Evolutionary conservation across 2,797 vertebrate species (phyloP).

Genomic region (Bovichtus diacanthus): DNA sequence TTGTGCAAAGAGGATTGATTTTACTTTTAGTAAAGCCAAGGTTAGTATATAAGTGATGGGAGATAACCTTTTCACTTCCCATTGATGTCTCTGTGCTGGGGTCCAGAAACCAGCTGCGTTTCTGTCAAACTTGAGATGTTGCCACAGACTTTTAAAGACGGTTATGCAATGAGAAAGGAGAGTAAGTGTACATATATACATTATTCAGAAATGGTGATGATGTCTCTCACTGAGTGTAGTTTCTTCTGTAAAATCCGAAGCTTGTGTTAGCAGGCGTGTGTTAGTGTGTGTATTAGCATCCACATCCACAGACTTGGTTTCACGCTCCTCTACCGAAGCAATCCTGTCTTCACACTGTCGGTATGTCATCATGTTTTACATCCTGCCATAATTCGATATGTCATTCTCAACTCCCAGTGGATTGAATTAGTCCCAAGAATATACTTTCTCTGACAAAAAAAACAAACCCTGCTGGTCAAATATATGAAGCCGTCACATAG

Average conservation of each 20-base stretch:
- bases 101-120: conserved; percentile 14
- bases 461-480: background rate
- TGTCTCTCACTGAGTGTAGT: conserved; percentile 27
- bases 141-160: conserved; percentile 28
- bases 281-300: background rate
- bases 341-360: conserved; percentile 9
- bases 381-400: conserved; percentile 17
- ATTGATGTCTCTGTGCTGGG: conserved; percentile 11
- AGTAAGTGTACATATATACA: conserved; percentile 23
- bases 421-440: conserved; percentile 4
- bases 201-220: conserved; percentile 19
- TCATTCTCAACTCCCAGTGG: conserved; percentile 1
- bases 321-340: conserved; percentile 9
- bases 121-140: conserved; percentile 23
- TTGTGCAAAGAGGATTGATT: conserved; percentile 4
- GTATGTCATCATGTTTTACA: conserved; percentile 26
- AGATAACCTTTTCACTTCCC: conserved; percentile 42
- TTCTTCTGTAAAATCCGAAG: conserved; percentile 29
- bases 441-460: background rate
- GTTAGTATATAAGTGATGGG: conserved; percentile 23
- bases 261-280: background rate
- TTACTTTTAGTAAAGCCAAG: conserved; percentile 8
- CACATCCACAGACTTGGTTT: too few relatives aligned
- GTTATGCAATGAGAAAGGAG: conserved; percentile 14
- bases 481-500: background rate